Evolutionary conservation across 2,797 vertebrate genomes (phyloP).

Genomic region (Darevskia nairensis): DNA sequence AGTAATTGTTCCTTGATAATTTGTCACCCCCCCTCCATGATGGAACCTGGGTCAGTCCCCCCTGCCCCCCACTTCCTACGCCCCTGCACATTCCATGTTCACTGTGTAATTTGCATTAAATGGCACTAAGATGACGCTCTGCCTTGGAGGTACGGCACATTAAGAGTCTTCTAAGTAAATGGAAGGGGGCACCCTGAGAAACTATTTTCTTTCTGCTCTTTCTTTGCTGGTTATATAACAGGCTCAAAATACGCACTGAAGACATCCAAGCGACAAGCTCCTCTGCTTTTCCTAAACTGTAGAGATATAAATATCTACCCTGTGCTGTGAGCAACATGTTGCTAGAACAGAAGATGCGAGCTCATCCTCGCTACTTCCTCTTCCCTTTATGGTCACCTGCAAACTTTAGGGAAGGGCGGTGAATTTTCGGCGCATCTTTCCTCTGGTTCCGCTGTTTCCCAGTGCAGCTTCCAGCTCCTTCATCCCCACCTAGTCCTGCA

Average conservation of each 20-base stretch:
- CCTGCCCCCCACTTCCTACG: too few relatives aligned
- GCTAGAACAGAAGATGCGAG: background rate
- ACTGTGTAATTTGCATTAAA: background rate
- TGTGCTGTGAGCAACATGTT: background rate
- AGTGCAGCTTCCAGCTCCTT: too few relatives aligned
- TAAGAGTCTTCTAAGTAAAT: background rate
- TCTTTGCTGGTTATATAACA: background rate
- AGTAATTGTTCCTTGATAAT: too few relatives aligned
- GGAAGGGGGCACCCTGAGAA: background rate
- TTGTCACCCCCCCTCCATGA: too few relatives aligned
- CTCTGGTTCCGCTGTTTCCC: too few relatives aligned
- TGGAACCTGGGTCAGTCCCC: too few relatives aligned
- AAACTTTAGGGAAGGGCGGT: background rate
- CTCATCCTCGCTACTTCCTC: background rate
- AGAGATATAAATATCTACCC: slow-evolving; percentile 15
- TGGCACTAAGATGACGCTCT: background rate
- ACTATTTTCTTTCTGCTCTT: background rate
- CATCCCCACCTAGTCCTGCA: too few relatives aligned
- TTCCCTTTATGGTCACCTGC: background rate
- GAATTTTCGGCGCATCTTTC: too few relatives aligned
- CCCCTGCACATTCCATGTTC: too few relatives aligned
- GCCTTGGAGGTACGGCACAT: too few relatives aligned
- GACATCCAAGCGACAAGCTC: background rate
- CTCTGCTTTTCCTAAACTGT: background rate
- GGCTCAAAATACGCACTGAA: background rate